Evolutionary conservation across 1,140 invertebrate species (phyloP).

Genomic region (Cardiocondyla obscurior): DNA sequence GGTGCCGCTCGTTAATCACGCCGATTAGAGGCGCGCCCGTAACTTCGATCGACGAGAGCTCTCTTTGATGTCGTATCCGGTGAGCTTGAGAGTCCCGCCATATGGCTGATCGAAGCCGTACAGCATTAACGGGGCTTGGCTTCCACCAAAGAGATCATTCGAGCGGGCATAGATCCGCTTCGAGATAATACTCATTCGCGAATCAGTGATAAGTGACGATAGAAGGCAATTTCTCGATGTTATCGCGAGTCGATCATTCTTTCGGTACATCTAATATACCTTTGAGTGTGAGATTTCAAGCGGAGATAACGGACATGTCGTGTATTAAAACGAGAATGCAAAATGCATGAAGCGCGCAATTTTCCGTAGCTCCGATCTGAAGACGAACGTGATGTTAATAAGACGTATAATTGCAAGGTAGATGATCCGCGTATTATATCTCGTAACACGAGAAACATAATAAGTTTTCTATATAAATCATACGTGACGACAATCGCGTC

Average conservation of each 20-base stretch:
- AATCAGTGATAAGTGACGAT: slow-evolving; percentile 41
- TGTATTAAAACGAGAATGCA: background rate
- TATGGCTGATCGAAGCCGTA: slow-evolving; percentile 45
- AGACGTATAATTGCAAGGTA: background rate
- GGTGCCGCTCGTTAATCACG: slow-evolving; percentile 56
- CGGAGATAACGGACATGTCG: background rate
- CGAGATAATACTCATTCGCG: slow-evolving; percentile 41
- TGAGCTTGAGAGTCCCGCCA: slow-evolving; percentile 43
- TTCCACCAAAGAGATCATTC: slow-evolving; percentile 55
- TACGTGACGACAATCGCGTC: slow-evolving; percentile 9
- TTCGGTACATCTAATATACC: background rate
- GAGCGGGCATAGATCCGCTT: slow-evolving; percentile 30
- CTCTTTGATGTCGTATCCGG: slow-evolving; percentile 55
- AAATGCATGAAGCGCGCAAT: no score
- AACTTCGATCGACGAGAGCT: slow-evolving; percentile 49
- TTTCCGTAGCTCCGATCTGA: background rate
- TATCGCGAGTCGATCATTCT: slow-evolving; percentile 1
- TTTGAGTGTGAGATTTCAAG: background rate
- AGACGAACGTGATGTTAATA: background rate
- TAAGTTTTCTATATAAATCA: background rate
- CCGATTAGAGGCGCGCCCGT: slow-evolving; percentile 52
- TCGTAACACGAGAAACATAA: background rate
- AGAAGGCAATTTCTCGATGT: slow-evolving; percentile 1
- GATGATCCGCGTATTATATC: background rate
- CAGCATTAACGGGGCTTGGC: slow-evolving; percentile 52